These are phyloP conservation scores for Dolomedes plantarius DNA, from an alignment of 2,888 invertebrate genomes.

Conservation along the genomic window DNA sequence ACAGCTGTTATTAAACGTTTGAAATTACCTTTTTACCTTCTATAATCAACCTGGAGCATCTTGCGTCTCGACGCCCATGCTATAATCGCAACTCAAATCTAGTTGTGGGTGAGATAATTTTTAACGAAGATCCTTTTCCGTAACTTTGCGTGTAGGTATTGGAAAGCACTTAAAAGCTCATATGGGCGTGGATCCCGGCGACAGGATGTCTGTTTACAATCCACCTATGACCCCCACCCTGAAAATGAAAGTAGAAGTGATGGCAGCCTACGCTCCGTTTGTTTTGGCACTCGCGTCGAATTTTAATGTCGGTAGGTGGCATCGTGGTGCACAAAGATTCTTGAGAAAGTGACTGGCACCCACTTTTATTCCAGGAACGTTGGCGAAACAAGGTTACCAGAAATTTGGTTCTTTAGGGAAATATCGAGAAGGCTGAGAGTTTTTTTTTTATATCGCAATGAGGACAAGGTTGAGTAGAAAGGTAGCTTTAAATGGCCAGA, in stretches of 20 bases:
- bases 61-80: too few relatives aligned
- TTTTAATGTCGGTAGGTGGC: neutral
- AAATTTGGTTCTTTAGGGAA: neutral
- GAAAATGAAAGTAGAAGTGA: slow-evolving; percentile 3
- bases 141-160: neutral
- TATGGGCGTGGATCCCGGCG: neutral
- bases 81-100: too few relatives aligned
- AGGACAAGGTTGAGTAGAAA: too few relatives aligned
- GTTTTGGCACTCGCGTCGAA: neutral
- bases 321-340: neutral
- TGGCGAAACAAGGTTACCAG: neutral
- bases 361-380: neutral
- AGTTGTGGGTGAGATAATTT: too few relatives aligned
- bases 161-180: neutral
- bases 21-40: too few relatives aligned
- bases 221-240: slow-evolving; percentile 16
- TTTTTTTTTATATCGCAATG: too few relatives aligned
- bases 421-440: too few relatives aligned
- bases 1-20: too few relatives aligned
- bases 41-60: too few relatives aligned
- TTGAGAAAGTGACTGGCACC: neutral
- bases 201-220: slow-evolving; percentile 2
- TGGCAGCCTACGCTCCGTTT: neutral
- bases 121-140: neutral
- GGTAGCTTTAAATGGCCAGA: too few relatives aligned